Evolutionary conservation across 2,888 invertebrate genomes (phyloP), one percentile per base, ranked within the genome.

Genomic region (Oligia fasciuncula): DNA sequence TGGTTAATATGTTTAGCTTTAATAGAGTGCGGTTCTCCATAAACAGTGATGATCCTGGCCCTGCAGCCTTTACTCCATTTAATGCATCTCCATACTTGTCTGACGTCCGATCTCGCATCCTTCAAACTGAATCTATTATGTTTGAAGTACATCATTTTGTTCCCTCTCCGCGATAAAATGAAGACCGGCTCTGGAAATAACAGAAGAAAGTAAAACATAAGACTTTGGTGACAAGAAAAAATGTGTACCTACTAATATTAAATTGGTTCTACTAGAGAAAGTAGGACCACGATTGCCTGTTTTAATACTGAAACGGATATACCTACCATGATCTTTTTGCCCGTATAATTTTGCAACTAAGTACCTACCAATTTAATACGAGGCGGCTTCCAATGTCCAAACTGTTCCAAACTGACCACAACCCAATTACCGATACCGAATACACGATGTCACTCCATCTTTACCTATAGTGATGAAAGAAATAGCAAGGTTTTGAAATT

Each of bases 51-150:
- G 13, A 76, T 76, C 54, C 80, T 60, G 17, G 80, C 82, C 23
- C 76, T 67, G 67, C 80, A 80, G 6, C 81, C 66, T 46, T 67
- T 75, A 14, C 6, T 29, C 80, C 80, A 81, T 40, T 67, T 75
- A 17, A 76, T 81, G n/a, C 81, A 81, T 35, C 80, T 51, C 80
- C 80, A 80, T 14, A 75, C 76, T 54, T 81, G 76, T 54, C 76
- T 80, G n/a, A 6, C 43, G 19, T 35, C n/a, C 2, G 81, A 49
- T 29, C 2, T 81, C 23, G 60, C 0, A 46, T 80, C 80, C 54
- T 80, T 80, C 13, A 80, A 54, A 75, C 76, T 51, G 19, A 81
- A 80, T 40, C 66, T 66, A 17, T 81, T 46, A 5, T 11, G 13
- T 9, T 67, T 4, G 23, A 46, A 81, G 13, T 23, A 46, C 2